A percentile compares a stretch with the other conserved stretches of the same genome.
Conservation (phyloP, 1,140 invertebrate genomes). For the Cardiocondyla obscurior region DNA sequence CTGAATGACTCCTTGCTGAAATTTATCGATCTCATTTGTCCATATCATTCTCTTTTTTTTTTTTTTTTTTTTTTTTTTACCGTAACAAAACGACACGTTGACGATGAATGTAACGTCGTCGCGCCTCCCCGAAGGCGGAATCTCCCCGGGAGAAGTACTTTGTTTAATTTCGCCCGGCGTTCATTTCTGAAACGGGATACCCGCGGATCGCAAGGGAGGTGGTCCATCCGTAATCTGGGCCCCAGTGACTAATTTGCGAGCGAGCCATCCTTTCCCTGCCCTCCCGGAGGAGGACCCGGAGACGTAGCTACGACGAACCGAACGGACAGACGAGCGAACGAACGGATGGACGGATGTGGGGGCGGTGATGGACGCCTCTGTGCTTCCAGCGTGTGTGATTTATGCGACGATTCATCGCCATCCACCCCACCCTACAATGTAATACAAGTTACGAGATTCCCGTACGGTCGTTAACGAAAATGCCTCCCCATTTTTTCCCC, state of each 20-base stretch:
- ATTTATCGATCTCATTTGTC: slow-evolving; percentile 43
- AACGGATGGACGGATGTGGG: slow-evolving; percentile 72
- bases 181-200: slow-evolving; percentile 73
- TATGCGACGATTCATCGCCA: slow-evolving; percentile 73
- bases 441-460: slow-evolving; percentile 58
- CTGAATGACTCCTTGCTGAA: slow-evolving; percentile 9
- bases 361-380: slow-evolving; percentile 79
- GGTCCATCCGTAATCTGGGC: slow-evolving; percentile 73
- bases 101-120: slow-evolving; percentile 30
- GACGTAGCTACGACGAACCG: slow-evolving; percentile 67
- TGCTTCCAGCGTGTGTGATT: slow-evolving; percentile 76
- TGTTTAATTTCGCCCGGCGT: slow-evolving; percentile 73
- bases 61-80: slow-evolving; percentile 26
- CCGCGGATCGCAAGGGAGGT: slow-evolving; percentile 49
- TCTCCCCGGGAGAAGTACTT: slow-evolving; percentile 48
- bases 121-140: slow-evolving; percentile 45
- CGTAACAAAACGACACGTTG: slow-evolving; percentile 30
- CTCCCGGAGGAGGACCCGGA: slow-evolving; percentile 60
- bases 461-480: slow-evolving; percentile 57
- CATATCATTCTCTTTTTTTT: slow-evolving; percentile 16
- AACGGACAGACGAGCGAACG: slow-evolving; percentile 68
- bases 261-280: slow-evolving; percentile 50
- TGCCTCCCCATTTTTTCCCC: slow-evolving; percentile 46
- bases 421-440: slow-evolving; percentile 59
- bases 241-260: slow-evolving; percentile 77